Base-by-base conservation (phyloP, 2,888 invertebrate species). In the Tinea trinotella region DNA sequence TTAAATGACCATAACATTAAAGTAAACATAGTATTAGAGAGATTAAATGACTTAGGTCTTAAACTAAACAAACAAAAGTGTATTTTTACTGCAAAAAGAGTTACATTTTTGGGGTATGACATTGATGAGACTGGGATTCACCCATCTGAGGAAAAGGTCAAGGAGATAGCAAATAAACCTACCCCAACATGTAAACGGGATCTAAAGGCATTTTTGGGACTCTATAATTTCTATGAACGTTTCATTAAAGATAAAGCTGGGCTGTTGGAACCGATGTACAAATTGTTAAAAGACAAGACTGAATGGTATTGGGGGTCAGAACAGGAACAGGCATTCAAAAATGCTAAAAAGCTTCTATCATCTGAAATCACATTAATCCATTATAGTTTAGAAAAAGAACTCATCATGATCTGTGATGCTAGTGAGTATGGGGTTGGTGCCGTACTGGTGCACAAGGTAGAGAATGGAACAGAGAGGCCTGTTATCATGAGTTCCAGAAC, bases 361-460 rank as follows among this genome's bases (percentile, higher is more conserved):
- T 57, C 54, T 0, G 56, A 56, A 19, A 18, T 53, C 9, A 58
- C 57, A 1, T 48, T 58, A 10, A 52, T 53, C 7, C 44, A 49
- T 4, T 56, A 40, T 15, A 18, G 17, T 12, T 30, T 40, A 54
- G 44, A 56, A 0, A 59, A 56, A 52, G 54, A 58, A 1, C 34
- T 61, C 1, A 5, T 55, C 2, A 53, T 61, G 3, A 59, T 58
- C 0, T 60, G 60, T 40, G 61, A 61, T 35, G 57, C 60, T n/a
- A 58, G 57, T 1, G 59, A 46, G 10, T 59, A 56, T 52, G 62
- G 63, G 0, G 44, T 60, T 1, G 59, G 59, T n/a, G 57, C 61
- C 5, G 34, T 60, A 2, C 22, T 61, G 4, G 44, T 54, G 9
- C 59, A 61, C 35, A 6, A 24, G 0, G 56, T 59, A 57, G 55